A percentile compares a stretch with the other conserved stretches of the same genome.
phyloP scores from a whole-genome alignment of 2,888 invertebrate genomes.

The Pseudolycoriella hygida region DNA sequence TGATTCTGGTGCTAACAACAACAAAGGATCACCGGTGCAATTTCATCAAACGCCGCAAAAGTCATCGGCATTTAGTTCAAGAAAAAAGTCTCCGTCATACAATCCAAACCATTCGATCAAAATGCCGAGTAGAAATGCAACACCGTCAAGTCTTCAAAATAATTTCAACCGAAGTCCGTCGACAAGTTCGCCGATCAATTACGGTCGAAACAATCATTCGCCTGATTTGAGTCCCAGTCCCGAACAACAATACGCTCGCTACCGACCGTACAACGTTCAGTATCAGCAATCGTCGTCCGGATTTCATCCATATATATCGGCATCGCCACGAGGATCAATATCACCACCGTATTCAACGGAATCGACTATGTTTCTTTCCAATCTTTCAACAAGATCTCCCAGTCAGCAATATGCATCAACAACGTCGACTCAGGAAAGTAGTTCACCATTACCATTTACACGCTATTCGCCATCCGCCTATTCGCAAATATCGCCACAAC shows the following conservation, averaged over 20 bases:
- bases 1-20: constrained; percentile 16
- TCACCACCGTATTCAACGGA: constrained; percentile 3
- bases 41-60: constrained; percentile 13
- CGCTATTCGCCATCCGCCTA: background rate
- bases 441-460: background rate
- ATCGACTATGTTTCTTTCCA: constrained; percentile 3
- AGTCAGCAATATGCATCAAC: background rate
- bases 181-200: constrained; percentile 6
- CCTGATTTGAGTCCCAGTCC: constrained; percentile 12
- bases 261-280: constrained; percentile 8
- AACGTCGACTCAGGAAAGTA: background rate
- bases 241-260: constrained; percentile 9
- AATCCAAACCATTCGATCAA: background rate
- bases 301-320: constrained; percentile 13
- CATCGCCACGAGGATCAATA: constrained; percentile 8
- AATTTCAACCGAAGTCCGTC: constrained; percentile 8
- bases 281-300: constrained; percentile 9
- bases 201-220: constrained; percentile 8
- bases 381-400: constrained; percentile 3
- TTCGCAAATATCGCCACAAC: background rate
- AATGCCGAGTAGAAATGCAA: background rate
- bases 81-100: constrained; percentile 4
- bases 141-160: background rate
- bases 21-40: constrained; percentile 22
- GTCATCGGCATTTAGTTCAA: constrained; percentile 7